Evolutionary conservation across 2,797 vertebrate genomes (phyloP).

Genomic region (Dryobates pubescens): DNA sequence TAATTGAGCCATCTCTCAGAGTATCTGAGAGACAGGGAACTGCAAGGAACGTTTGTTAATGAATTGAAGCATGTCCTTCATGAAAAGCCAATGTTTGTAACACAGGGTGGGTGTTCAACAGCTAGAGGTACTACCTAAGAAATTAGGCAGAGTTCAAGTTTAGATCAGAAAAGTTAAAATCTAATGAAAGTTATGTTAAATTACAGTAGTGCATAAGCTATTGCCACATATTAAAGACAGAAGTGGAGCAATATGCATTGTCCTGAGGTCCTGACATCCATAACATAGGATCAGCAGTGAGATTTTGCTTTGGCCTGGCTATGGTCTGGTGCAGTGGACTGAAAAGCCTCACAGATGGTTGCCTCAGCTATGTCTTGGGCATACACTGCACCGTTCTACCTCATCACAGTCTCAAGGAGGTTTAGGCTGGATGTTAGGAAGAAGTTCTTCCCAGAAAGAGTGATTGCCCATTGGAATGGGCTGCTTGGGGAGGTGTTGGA

Average conservation of each 20-base stretch:
- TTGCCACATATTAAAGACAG: background rate
- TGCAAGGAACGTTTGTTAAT: background rate
- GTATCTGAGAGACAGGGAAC: background rate
- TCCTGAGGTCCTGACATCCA: background rate
- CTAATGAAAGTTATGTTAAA: background rate
- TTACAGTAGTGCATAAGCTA: background rate
- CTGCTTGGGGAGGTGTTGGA: too few species aligned
- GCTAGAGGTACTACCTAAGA: background rate
- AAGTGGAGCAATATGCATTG: fast-evolving
- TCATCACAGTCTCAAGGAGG: too few species aligned
- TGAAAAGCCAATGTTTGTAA: background rate
- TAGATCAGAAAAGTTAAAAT: background rate
- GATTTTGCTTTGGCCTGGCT: background rate
- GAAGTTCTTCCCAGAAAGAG: too few species aligned
- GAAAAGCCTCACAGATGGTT: fast-evolving
- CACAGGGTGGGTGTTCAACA: background rate
- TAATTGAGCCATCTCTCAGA: background rate
- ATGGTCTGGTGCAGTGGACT: background rate
- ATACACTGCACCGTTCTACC: fast-evolving
- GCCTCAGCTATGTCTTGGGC: background rate
- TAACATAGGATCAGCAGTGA: too few species aligned
- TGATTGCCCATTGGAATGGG: too few species aligned
- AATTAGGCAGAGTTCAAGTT: background rate
- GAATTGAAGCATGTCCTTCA: background rate
- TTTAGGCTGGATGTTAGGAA: too few species aligned